A percentile compares a stretch with the other conserved stretches of the same genome.
Evolutionary conservation across 2,888 invertebrate genomes (phyloP).

Genomic region (Thymelicus sylvestris): DNA sequence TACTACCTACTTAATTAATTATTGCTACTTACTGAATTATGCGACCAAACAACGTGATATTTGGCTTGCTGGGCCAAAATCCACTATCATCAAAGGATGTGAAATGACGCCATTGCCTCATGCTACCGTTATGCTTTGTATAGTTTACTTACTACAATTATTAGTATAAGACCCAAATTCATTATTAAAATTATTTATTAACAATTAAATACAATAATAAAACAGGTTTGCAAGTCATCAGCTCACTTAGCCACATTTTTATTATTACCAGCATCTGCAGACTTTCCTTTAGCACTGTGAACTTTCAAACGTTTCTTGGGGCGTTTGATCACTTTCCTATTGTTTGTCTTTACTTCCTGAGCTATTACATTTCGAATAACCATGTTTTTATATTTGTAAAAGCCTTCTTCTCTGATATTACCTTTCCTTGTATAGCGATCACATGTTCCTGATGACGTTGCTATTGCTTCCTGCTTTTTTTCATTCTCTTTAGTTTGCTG

Average conservation of each 20-base stretch:
- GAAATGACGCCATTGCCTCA: too few species aligned
- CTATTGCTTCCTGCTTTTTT: slow-evolving; percentile 36
- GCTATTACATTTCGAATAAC: slow-evolving; percentile 55
- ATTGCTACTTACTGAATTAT: too few species aligned
- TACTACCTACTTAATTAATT: too few species aligned
- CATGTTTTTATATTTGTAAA: slow-evolving; percentile 65
- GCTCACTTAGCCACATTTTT: background rate
- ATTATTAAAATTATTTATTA: slow-evolving; percentile 1
- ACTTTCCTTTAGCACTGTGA: slow-evolving; percentile 52
- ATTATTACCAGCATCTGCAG: slow-evolving; percentile 40
- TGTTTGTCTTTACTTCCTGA: slow-evolving; percentile 45
- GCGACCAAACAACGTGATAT: too few species aligned
- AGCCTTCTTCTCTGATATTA: slow-evolving; percentile 64
- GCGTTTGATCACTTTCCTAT: slow-evolving; percentile 48
- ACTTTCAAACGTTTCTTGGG: slow-evolving; percentile 51
- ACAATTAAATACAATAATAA: slow-evolving; percentile 16
- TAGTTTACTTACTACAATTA: too few species aligned
- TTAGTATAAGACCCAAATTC: background rate
- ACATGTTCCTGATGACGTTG: slow-evolving; percentile 25
- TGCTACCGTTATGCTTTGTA: too few species aligned
- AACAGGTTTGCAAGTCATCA: slow-evolving; percentile 9
- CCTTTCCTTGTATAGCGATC: slow-evolving; percentile 54
- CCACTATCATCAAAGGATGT: too few species aligned
- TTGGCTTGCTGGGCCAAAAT: too few species aligned
- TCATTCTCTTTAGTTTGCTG: slow-evolving; percentile 45